Base-by-base conservation (phyloP, 2,113 vertebrate genomes). In the Coptodon rendalli region DNA sequence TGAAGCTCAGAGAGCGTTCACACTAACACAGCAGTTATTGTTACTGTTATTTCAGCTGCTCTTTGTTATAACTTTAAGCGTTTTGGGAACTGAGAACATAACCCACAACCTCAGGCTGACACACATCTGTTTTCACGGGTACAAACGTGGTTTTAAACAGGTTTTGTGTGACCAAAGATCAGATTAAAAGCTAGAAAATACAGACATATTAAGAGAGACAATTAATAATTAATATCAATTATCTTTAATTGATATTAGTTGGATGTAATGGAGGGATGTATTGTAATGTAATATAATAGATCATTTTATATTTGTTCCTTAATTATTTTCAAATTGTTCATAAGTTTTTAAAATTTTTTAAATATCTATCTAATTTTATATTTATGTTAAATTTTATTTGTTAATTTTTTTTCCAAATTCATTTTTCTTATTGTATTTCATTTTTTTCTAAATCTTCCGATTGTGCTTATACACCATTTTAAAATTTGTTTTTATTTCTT, bases 391-490 rank as follows among this genome's bases (percentile, higher is more conserved):
- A 19, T 63, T 63, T n/a, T 36, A n/a, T 63, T 63, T 36, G 31
- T 66, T 66, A 2, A 1, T 73, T 73, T 24, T 43, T 19, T 73
- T 45, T 43, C n/a, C n/a, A 9, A 43, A 43, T 24, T 24, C 0
- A 71, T 43, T 71, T 71, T 43, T 24, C 38, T 43, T 6, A 45
- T 45, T 73, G 0, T 29, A 3, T 29, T 76, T 76, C 0, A 24
- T 43, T 71, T 43, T 36, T 7, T 2, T 0, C 40, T 2, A 71
- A 43, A 40, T 24, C 1, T 71, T 71, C n/a, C 0, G 0, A 73
- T 16, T 45, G 22, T 27, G 8, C 22, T 45, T 27, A 16, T 4
- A 24, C 2, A 43, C 36, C 2, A 1, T 16, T 71, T 14, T 0
- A 71, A 43, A 43, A 3, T 0, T 24, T 0, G 1, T 40, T 71